Percentiles rank a stretch among this genome's conserved stretches.
Conservation (phyloP, 2,888 invertebrate species). For the Habroteleia sp. region DNA sequence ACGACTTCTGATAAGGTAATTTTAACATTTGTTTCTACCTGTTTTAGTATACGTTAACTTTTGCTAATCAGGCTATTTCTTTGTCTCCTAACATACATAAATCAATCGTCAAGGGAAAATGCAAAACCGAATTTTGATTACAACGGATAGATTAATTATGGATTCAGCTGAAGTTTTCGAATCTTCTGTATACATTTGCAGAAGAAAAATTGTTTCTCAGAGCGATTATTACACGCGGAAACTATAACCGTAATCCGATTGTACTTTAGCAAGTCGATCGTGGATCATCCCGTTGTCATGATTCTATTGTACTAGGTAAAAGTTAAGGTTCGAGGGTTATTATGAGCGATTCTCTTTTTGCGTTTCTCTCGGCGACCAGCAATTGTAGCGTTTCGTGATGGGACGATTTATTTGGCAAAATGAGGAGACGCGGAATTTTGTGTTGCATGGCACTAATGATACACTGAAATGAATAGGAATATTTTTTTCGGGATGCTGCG, state of each 20-base stretch:
- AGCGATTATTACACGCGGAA: slow-evolving; percentile 10
- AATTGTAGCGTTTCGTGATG: slow-evolving; percentile 24
- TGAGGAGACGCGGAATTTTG: slow-evolving; percentile 24
- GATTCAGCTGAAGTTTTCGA: slow-evolving; percentile 38
- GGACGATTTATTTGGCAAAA: slow-evolving; percentile 27
- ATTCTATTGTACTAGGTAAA: slow-evolving; percentile 2
- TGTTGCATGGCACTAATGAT: slow-evolving; percentile 42
- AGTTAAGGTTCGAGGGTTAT: slow-evolving; percentile 20
- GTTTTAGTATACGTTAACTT: too few species aligned
- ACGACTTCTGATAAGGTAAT: too few species aligned
- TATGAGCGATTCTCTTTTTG: slow-evolving; percentile 8
- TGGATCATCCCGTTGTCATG: slow-evolving; percentile 13
- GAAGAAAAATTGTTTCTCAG: slow-evolving; percentile 3
- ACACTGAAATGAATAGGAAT: slow-evolving; percentile 32
- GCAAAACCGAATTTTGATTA: too few species aligned
- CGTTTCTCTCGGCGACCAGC: slow-evolving; percentile 17
- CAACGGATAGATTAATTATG: slow-evolving; percentile 2
- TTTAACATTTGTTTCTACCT: too few species aligned
- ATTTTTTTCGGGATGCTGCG: slow-evolving; percentile 31
- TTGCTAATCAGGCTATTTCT: too few species aligned
- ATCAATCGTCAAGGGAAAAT: too few species aligned
- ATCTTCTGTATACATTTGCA: slow-evolving; percentile 59
- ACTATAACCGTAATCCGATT: slow-evolving; percentile 9
- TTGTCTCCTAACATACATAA: too few species aligned
- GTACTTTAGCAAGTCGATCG: slow-evolving; percentile 5